Base-by-base conservation (phyloP, 2,797 vertebrate genomes). In the Pygocentrus nattereri region DNA sequence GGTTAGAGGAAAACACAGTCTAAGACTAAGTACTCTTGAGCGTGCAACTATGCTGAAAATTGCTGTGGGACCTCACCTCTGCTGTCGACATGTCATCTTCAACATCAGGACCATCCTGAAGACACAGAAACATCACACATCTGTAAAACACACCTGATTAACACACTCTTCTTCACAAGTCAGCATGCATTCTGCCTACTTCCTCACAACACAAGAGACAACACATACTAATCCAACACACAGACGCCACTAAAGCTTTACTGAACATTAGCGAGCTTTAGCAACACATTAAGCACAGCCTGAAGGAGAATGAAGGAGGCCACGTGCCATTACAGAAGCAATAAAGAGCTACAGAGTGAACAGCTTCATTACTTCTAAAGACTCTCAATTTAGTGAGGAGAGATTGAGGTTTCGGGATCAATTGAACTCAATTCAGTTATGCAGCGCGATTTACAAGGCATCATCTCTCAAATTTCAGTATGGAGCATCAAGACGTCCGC, bases 71-170 rank as follows among this genome's bases (percentile, higher is more conserved):
- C 64, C 11, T 34, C 86, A 96, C 95, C 86, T 96, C 95, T 82
- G 92, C 88, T 56, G 92, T 91, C 21, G 90, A 93, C 94, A 95
- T 94, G 77, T 94, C 93, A 74, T 96, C 95, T 54, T 95, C 95
- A 49, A 94, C 90, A 50, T 94, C 94, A 78, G 90, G 34, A 4
- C 92, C 87, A 47, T 95, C 94, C 93, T 95, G 84, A 81, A 88
- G 89, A 87, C 15, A 52, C 58, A 10, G 71, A 52, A 59, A 75
- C 16, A 59, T 8, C 34, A 12, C 44, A 67, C 13, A 76, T 21
- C 30, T 27, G 19, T 38, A 81, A 44, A 3, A 65, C 8, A 73
- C 38, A 18, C 19, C 25, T 54, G 49, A 18, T 79, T 52, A 7
- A 34, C 11, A 1, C 23, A 19, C 21, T 27, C 23, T 62, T 56